Conservation (phyloP, 2,113 vertebrate genomes). For the Anarrhichthys ocellatus region DNA sequence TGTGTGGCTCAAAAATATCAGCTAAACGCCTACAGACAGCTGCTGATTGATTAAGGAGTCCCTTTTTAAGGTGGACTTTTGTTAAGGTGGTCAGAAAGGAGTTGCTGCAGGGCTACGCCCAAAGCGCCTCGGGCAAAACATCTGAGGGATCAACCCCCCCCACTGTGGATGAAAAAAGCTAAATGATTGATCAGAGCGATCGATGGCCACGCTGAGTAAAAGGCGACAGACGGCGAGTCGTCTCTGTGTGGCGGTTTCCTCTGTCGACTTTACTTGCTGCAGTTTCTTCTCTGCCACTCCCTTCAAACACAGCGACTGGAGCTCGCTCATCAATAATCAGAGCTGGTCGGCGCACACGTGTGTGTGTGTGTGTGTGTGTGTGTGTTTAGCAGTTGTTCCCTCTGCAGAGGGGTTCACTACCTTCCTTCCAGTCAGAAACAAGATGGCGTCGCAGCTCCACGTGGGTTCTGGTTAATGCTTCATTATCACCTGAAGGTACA, state of each 20-base stretch:
- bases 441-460: constrained; percentile 69
- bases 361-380: constrained; percentile 14
- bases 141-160: not conserved
- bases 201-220: not conserved
- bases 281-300: constrained; percentile 69
- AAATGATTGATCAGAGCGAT: constrained; percentile 15
- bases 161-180: not conserved
- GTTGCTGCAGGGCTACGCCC: constrained; percentile 40
- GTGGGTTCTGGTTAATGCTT: constrained; percentile 39
- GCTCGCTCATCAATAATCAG: constrained; percentile 66
- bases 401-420: constrained; percentile 60
- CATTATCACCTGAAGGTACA: constrained; percentile 37
- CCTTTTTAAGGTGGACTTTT: constrained; percentile 27
- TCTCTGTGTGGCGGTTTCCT: constrained; percentile 45
- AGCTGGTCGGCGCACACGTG: constrained; percentile 32
- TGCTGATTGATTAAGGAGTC: constrained; percentile 5
- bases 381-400: constrained; percentile 22
- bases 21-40: not conserved
- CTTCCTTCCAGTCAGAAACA: constrained; percentile 79
- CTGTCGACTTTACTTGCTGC: constrained; percentile 53
- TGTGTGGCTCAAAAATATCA: constrained; percentile 2
- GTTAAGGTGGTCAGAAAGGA: not conserved
- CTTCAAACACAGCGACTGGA: constrained; percentile 38
- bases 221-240: not conserved
- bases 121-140: not conserved